Evolutionary conservation across 2,888 invertebrate species (phyloP), one percentile per base, ranked within the genome.

Genomic region (Metopia argyrocephala): DNA sequence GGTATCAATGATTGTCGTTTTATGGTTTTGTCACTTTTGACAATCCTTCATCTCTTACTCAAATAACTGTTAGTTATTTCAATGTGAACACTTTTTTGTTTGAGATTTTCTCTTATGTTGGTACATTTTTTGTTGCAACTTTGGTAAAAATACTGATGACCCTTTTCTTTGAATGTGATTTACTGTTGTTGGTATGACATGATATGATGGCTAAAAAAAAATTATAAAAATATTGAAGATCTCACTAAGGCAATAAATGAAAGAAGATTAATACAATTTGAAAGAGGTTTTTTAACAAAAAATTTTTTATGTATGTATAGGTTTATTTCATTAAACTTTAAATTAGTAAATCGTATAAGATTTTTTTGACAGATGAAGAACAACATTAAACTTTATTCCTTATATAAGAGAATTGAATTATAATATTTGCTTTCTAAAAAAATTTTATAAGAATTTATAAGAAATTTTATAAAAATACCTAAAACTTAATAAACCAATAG

Each of bases 1-100:
- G 27, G 46, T 61, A 66, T 76, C 79, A 76, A 61, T 79, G 66
- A 79, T 65, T 79, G 79, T 71, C 71, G 68, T 79, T 79, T 79
- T 71, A 66, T 71, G 79, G 79, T 71, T 79, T 79, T 64, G 71
- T 71, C 66, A 68, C 56, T 68, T 79, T 66, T 66, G 76, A 52
- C 76, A 71, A 71, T 52, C 62, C 57, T 57, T 70, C 57, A 76
- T 66, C 66, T 65, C 25, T 59, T 56, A 15, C 15, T 38, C 0
- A 12, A 12, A 2, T 38, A 21, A 25, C 12, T 45, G 45, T n/a
- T 71, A 54, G 70, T 68, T 66, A 76, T 76, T 69, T 76, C 69
- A 64, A 56, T 69, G 23, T 18, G 27, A 12, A 20, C n/a, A n/a
- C n/a, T n/a, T n/a, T n/a, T n/a, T n/a, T n/a, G n/a, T n/a, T n/a